Evolutionary conservation across 2,797 vertebrate genomes (phyloP).

Genomic region (Danionella dracula): DNA sequence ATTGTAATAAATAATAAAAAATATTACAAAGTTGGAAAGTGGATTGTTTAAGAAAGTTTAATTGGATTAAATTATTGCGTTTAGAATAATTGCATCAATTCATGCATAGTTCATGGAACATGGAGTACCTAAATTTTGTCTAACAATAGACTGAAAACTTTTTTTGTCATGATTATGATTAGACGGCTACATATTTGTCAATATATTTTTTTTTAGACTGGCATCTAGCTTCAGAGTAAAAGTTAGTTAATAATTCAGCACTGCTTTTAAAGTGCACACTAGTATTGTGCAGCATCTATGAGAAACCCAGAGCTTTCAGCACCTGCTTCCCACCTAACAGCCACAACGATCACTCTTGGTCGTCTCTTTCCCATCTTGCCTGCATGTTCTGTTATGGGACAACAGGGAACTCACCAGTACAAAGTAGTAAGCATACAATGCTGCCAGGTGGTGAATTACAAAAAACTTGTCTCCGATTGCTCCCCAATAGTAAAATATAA

Average conservation of each 20-base stretch:
- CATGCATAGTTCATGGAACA: no score
- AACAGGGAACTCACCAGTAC: slow-evolving; percentile 93
- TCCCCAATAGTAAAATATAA: slow-evolving; percentile 95
- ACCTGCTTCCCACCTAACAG: slow-evolving; percentile 35
- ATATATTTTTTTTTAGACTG: no score
- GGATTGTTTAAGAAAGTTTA: no score
- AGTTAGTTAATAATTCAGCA: neutral
- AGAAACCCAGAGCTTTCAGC: slow-evolving; percentile 21
- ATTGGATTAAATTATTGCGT: no score
- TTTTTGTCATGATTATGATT: no score
- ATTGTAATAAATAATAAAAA: no score
- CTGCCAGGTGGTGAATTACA: slow-evolving; percentile 90
- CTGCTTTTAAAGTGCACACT: neutral
- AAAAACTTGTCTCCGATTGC: slow-evolving; percentile 96
- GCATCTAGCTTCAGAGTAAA: no score
- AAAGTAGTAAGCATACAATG: slow-evolving; percentile 91
- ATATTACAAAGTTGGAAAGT: no score
- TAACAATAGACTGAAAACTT: no score
- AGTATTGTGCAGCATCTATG: slow-evolving; percentile 4
- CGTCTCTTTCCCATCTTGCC: slow-evolving; percentile 67
- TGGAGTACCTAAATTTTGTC: no score
- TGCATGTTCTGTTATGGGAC: slow-evolving; percentile 67
- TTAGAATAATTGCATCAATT: no score
- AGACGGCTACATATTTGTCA: no score
- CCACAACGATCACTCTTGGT: slow-evolving; percentile 69